A percentile compares a stretch with the other conserved stretches of the same genome.
Evolutionary conservation across 2,797 vertebrate genomes (phyloP).

Genomic region (Dicrostonyx torquatus): DNA sequence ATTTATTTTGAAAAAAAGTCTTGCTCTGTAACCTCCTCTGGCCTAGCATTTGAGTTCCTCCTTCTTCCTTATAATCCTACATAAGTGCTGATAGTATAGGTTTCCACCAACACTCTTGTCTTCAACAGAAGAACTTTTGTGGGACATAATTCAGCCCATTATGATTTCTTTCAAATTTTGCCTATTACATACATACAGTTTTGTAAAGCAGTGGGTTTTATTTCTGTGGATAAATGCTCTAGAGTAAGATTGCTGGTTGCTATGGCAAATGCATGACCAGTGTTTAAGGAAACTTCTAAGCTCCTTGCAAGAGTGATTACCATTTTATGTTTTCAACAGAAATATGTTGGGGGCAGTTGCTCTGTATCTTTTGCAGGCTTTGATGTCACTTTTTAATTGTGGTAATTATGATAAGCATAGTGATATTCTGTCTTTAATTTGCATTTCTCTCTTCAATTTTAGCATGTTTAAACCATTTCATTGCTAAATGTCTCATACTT

Average conservation of each 20-base stretch:
- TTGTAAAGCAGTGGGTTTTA: background rate
- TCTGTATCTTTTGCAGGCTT: background rate
- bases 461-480: background rate
- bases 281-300: background rate
- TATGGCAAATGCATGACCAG: background rate
- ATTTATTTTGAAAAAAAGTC: background rate
- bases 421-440: background rate
- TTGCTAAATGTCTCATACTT: background rate
- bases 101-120: background rate
- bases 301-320: background rate
- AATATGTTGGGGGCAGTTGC: background rate
- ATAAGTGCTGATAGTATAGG: background rate
- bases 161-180: background rate
- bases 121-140: background rate
- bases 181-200: background rate
- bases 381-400: background rate
- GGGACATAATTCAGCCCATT: background rate
- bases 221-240: background rate
- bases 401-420: background rate
- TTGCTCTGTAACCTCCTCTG: background rate
- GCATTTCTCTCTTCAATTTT: background rate
- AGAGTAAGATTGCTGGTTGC: background rate
- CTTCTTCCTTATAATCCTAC: background rate
- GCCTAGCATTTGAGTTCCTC: background rate
- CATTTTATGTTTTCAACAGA: background rate